A percentile compares a stretch with the other conserved stretches of the same genome.
Evolutionary conservation across 2,888 invertebrate genomes (phyloP).

Genomic region (Alloplasta piceator): DNA sequence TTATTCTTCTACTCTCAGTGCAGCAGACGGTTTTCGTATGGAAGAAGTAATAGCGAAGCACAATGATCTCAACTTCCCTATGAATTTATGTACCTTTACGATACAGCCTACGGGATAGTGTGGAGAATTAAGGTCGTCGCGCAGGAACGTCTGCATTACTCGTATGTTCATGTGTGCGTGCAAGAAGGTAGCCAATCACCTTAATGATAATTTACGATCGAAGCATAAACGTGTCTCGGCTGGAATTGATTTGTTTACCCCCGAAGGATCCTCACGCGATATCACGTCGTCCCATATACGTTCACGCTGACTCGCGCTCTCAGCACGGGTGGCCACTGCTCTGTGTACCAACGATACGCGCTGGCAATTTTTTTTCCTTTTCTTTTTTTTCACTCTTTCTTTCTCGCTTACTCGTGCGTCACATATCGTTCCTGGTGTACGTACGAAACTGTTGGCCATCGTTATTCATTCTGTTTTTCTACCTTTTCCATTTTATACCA

Average conservation of each 20-base stretch:
- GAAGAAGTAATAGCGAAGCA: background rate
- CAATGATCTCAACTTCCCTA: conserved; percentile 12
- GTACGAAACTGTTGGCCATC: conserved; percentile 13
- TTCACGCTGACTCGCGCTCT: conserved; percentile 33
- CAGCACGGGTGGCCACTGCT: conserved; percentile 68
- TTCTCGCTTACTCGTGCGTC: conserved; percentile 1
- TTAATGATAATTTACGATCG: conserved; percentile 82
- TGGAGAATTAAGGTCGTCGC: conserved; percentile 49
- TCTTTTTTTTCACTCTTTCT: conserved; percentile 30
- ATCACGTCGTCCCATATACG: conserved; percentile 58
- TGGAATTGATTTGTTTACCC: conserved; percentile 81
- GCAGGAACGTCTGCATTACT: conserved; percentile 44
- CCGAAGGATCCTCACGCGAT: conserved; percentile 76
- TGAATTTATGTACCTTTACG: conserved; percentile 14
- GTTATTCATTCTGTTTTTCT: conserved; percentile 29
- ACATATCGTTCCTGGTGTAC: conserved; percentile 19
- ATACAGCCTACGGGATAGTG: conserved; percentile 34
- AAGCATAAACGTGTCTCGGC: conserved; percentile 78
- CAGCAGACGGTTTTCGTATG: no score
- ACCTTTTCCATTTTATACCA: no score
- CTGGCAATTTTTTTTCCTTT: conserved; percentile 42
- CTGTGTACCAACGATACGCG: conserved; percentile 32
- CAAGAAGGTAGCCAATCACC: conserved; percentile 79
- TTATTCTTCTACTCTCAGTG: no score
- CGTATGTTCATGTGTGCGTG: conserved; percentile 57